A percentile compares a stretch with the other conserved stretches of the same genome.
These are phyloP conservation scores for Pectinophora gossypiella DNA, from an alignment of 1,140 invertebrate species.

Conservation along the genomic window DNA sequence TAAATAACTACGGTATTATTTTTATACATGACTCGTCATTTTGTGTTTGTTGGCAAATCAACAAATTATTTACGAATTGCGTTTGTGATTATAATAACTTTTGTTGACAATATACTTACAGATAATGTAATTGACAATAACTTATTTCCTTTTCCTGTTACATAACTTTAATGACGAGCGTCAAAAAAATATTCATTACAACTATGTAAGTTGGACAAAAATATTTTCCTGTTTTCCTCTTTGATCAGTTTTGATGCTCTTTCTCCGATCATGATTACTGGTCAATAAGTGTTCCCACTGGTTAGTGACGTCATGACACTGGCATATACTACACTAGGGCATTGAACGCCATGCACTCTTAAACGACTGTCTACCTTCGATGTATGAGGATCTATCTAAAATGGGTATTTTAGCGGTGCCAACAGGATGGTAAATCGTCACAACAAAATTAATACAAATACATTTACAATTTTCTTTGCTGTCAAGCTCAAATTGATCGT, in stretches of 20 bases:
- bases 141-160: too few relatives aligned
- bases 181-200: too few relatives aligned
- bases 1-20: too few relatives aligned
- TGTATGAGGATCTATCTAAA: slow-evolving; percentile 34
- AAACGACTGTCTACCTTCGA: slow-evolving; percentile 85
- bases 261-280: slow-evolving; percentile 91
- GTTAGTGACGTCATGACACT: slow-evolving; percentile 85
- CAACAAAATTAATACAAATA: slow-evolving; percentile 75
- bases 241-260: slow-evolving; percentile 90
- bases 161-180: too few relatives aligned
- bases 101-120: too few relatives aligned
- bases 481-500: slow-evolving; percentile 52
- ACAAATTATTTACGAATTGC: too few relatives aligned
- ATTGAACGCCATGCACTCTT: slow-evolving; percentile 81
- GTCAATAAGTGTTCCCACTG: slow-evolving; percentile 87
- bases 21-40: too few relatives aligned
- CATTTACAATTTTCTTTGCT: slow-evolving; percentile 81
- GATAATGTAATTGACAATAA: too few relatives aligned
- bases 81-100: too few relatives aligned
- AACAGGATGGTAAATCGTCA: slow-evolving; percentile 82
- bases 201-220: too few relatives aligned
- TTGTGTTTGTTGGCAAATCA: too few relatives aligned
- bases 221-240: slow-evolving; percentile 26
- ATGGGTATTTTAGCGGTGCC: slow-evolving; percentile 88
- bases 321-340: slow-evolving; percentile 83